phyloP scores from a whole-genome alignment of 2,797 vertebrate species.

The Delichon dasypus region DNA sequence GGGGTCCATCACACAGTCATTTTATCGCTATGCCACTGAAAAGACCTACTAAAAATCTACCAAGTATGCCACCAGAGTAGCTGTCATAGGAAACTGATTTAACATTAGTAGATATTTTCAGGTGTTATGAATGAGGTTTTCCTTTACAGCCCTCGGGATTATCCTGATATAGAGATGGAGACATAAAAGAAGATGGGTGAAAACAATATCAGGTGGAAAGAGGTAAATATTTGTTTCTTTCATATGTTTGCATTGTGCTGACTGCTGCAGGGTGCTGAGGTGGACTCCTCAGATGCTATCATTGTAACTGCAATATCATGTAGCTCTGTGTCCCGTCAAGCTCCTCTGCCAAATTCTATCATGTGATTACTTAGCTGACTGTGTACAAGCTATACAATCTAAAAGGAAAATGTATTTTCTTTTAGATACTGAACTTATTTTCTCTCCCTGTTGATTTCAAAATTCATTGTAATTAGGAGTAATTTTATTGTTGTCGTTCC shows the following conservation, averaged over 20 bases:
- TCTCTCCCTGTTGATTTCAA: not conserved
- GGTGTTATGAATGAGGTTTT: not conserved
- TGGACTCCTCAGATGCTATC: constrained; percentile 40
- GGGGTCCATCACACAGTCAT: not conserved
- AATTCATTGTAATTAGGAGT: not conserved
- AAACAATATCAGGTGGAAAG: not conserved
- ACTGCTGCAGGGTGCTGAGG: not conserved
- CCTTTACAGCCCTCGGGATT: not conserved
- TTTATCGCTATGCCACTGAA: not conserved
- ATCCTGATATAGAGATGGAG: not conserved
- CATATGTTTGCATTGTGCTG: not conserved
- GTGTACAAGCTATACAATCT: not conserved
- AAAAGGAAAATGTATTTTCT: not conserved
- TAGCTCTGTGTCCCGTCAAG: not conserved
- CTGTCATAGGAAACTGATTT: not conserved
- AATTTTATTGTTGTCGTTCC: not conserved
- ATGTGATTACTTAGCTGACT: not conserved
- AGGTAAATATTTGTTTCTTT: not conserved
- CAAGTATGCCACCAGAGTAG: not conserved
- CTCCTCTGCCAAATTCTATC: not conserved
- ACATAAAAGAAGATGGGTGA: not conserved
- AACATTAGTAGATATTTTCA: not conserved
- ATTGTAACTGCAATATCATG: constrained; percentile 33
- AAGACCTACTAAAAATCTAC: not conserved
- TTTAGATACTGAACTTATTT: not conserved